Conservation (phyloP, 2,888 invertebrate genomes). For the Chydorus sphaericus region DNA sequence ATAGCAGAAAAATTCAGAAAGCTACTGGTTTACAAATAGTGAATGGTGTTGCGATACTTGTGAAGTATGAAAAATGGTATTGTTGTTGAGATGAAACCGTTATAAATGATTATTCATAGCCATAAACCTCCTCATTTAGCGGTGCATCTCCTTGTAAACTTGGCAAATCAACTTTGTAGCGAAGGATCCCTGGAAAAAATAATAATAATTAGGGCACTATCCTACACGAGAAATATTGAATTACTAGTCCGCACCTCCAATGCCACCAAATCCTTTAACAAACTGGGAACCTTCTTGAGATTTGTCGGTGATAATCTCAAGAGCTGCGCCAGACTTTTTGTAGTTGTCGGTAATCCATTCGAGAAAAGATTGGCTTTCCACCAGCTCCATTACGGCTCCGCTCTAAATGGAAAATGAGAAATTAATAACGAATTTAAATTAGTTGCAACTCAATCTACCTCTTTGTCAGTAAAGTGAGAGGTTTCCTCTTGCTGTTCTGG, state of each 20-base stretch:
- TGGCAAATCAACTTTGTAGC: constrained; percentile 99
- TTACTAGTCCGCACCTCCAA: constrained; percentile 71
- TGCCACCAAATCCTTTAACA: constrained; percentile 97
- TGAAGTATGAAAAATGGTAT: neutral
- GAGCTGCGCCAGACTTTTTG: constrained; percentile 94
- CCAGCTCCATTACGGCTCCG: constrained; percentile 93
- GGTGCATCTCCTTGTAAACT: constrained; percentile 78
- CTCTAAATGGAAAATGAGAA: constrained; percentile 45
- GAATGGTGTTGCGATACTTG: no score
- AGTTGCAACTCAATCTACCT: constrained; percentile 41
- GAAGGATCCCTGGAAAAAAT: constrained; percentile 69
- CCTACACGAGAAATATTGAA: neutral
- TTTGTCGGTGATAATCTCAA: constrained; percentile 99
- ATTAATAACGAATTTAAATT: neutral
- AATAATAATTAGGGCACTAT: constrained; percentile 14
- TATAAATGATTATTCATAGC: constrained; percentile 84
- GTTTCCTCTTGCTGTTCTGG: constrained; percentile 99
- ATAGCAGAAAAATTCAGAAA: no score
- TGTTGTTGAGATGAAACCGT: neutral
- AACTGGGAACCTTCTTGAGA: constrained; percentile 99
- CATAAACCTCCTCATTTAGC: constrained; percentile 68
- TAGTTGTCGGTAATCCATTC: constrained; percentile 99
- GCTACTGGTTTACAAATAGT: no score
- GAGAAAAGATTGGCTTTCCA: constrained; percentile 89
- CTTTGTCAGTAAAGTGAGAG: constrained; percentile 95